These are phyloP conservation scores for Meles meles DNA, from an alignment of 2,113 vertebrate genomes.

Conservation along the genomic window DNA sequence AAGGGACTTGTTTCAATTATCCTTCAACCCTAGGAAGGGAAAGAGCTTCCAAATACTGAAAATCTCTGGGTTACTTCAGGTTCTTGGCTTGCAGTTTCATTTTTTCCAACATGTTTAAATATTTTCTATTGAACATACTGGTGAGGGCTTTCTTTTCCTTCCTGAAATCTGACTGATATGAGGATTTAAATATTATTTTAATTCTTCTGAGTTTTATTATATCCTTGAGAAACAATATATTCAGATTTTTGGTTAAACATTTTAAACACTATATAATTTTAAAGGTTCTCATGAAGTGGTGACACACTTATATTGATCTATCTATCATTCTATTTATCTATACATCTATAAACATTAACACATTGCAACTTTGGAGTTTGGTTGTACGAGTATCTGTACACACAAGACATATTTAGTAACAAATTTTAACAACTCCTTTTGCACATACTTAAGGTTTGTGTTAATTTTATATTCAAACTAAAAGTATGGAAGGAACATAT, in stretches of 20 bases:
- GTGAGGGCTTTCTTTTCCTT: neutral
- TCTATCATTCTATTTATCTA: neutral
- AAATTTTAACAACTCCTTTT: neutral
- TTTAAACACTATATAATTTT: neutral
- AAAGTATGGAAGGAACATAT: neutral
- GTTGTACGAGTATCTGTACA: neutral
- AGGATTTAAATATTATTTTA: slow-evolving; percentile 1
- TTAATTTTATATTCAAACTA: neutral
- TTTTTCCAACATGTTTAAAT: neutral
- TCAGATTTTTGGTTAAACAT: neutral
- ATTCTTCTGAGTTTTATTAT: neutral
- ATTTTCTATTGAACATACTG: neutral
- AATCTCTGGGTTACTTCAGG: neutral
- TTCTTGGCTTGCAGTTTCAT: slow-evolving; percentile 9
- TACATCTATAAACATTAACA: neutral
- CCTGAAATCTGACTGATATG: neutral
- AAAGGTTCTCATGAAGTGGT: neutral
- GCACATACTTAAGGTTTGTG: neutral
- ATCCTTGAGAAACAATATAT: neutral
- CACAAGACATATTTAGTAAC: neutral
- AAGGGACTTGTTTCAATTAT: neutral
- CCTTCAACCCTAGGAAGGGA: neutral
- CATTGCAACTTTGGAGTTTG: neutral
- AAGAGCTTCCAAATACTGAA: neutral
- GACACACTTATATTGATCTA: neutral